Conservation (phyloP, 2,113 vertebrate species). For the Narcine bancroftii region DNA sequence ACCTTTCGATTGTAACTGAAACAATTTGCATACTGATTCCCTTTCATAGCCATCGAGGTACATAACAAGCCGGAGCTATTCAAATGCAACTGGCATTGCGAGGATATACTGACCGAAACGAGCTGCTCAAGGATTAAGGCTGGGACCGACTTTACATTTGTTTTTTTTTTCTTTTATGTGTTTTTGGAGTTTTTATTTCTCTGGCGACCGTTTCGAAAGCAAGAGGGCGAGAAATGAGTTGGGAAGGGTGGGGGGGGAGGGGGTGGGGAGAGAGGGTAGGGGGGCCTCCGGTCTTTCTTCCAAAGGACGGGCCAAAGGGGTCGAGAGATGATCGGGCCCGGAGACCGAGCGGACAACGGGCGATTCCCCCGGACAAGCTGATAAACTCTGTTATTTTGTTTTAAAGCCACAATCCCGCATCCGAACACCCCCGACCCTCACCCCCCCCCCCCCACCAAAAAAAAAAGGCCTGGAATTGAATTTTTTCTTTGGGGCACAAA, state of each 20-base stretch:
- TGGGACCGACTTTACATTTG: slow-evolving; percentile 31
- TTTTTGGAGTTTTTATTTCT: slow-evolving; percentile 44
- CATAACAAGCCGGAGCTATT: slow-evolving; percentile 85
- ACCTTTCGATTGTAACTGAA: slow-evolving; percentile 98
- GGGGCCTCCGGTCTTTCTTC: slow-evolving; percentile 52
- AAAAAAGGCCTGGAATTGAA: slow-evolving; percentile 37
- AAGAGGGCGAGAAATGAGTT: not conserved
- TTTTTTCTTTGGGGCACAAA: slow-evolving; percentile 44
- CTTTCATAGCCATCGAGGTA: slow-evolving; percentile 80
- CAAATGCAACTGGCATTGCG: slow-evolving; percentile 81
- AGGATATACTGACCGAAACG: slow-evolving; percentile 61
- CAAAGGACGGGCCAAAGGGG: slow-evolving; percentile 53
- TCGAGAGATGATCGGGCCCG: slow-evolving; percentile 37
- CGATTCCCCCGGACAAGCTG: slow-evolving; percentile 40
- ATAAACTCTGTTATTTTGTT: slow-evolving; percentile 32
- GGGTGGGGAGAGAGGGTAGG: slow-evolving; percentile 46
- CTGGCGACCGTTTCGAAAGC: slow-evolving; percentile 40
- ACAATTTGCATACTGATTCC: slow-evolving; percentile 99
- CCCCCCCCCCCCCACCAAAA: slow-evolving; percentile 39
- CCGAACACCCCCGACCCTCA: slow-evolving; percentile 40
- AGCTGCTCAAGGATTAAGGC: slow-evolving; percentile 42
- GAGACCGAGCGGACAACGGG: slow-evolving; percentile 41
- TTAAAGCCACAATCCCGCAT: slow-evolving; percentile 21
- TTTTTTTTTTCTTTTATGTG: slow-evolving; percentile 45
- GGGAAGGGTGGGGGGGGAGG: not conserved